Percentiles rank a stretch among this genome's conserved stretches.
These are phyloP conservation scores for Corythaixoides concolor DNA, from an alignment of 2,113 vertebrate species.

Conservation along the genomic window DNA sequence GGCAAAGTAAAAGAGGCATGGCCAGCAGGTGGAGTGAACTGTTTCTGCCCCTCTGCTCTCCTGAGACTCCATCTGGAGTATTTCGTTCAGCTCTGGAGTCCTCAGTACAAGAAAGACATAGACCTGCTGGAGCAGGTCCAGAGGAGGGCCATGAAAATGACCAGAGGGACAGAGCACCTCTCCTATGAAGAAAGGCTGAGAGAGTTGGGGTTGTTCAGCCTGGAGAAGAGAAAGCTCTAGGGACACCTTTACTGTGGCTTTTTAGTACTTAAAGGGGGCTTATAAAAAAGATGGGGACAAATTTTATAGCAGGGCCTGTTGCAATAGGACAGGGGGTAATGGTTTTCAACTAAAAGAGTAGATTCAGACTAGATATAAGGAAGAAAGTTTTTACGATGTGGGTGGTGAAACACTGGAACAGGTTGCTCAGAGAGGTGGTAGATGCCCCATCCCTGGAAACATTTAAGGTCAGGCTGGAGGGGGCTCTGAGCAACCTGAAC, in stretches of 20 bases:
- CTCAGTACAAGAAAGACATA: background rate
- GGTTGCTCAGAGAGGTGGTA: background rate
- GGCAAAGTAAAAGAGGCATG: too few species aligned
- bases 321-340: background rate
- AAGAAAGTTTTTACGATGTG: background rate
- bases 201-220: background rate
- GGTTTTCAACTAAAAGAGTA: background rate
- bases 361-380: background rate
- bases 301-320: background rate
- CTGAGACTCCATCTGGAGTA: background rate
- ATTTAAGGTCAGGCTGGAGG: background rate
- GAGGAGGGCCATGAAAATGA: background rate
- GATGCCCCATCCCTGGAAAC: background rate
- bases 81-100: background rate
- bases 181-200: background rate
- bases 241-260: background rate
- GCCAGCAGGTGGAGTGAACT: background rate
- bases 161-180: too few species aligned
- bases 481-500: background rate
- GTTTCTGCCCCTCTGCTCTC: background rate
- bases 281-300: background rate
- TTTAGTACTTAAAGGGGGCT: background rate
- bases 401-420: background rate
- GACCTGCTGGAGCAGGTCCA: background rate
- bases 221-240: background rate